Conservation (phyloP, 1,140 invertebrate species). For the Monomorium pharaonis region DNA sequence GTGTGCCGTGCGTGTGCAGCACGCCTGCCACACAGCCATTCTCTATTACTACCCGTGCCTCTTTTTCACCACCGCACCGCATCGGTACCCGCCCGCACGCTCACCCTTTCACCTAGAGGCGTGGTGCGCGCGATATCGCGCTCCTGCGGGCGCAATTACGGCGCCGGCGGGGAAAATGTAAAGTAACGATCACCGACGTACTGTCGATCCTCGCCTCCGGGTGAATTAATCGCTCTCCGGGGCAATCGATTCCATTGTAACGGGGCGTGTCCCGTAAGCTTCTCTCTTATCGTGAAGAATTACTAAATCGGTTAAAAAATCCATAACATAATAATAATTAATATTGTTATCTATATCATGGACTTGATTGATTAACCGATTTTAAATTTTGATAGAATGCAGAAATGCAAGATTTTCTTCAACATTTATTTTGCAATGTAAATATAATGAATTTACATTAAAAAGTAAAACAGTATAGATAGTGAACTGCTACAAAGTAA, state of each 20-base stretch:
- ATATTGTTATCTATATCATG: background rate
- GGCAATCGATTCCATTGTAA: conserved; percentile 45
- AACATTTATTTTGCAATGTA: background rate
- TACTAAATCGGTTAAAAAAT: background rate
- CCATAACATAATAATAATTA: background rate
- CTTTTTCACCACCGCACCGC: conserved; percentile 68
- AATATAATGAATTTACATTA: background rate
- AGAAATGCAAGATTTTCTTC: background rate
- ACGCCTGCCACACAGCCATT: background rate
- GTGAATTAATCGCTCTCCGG: conserved; percentile 54
- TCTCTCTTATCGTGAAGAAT: background rate
- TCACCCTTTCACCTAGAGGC: conserved; percentile 81
- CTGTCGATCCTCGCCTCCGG: conserved; percentile 35
- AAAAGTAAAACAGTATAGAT: background rate
- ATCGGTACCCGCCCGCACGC: conserved; percentile 19
- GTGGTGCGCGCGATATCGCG: conserved; percentile 76
- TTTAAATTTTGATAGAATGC: background rate
- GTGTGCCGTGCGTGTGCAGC: background rate
- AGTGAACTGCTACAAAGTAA: background rate
- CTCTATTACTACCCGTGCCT: conserved; percentile 42
- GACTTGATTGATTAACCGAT: background rate
- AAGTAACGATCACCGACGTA: conserved; percentile 55
- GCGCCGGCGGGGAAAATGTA: conserved; percentile 60
- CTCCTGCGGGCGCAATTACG: conserved; percentile 65
- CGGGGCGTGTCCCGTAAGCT: conserved; percentile 19